A percentile compares a stretch with the other conserved stretches of the same genome.
Conservation (phyloP, 2,888 invertebrate genomes). For the Carpatolechia fugitivella region DNA sequence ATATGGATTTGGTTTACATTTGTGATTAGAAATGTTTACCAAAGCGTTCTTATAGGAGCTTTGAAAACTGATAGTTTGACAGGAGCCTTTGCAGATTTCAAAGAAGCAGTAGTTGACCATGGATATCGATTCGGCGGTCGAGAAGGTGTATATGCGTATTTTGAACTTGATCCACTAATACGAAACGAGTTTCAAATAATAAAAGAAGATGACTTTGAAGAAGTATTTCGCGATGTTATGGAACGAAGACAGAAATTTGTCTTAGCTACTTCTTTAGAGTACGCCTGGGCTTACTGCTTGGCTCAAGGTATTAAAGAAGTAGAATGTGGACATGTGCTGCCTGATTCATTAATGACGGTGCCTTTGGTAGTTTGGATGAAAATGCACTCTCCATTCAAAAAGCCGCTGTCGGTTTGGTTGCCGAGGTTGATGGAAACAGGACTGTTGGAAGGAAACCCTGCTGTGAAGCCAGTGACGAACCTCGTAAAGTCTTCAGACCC, state of each 20-base stretch:
- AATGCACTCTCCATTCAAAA: slow-evolving; percentile 48
- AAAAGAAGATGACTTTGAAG: slow-evolving; percentile 49
- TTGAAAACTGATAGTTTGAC: slow-evolving; percentile 50
- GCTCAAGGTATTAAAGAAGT: slow-evolving; percentile 47
- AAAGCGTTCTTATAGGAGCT: slow-evolving; percentile 60
- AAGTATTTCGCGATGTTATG: slow-evolving; percentile 44
- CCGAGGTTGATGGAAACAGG: slow-evolving; percentile 56
- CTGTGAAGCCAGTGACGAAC: slow-evolving; percentile 31
- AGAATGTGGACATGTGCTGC: slow-evolving; percentile 55
- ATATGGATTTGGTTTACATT: slow-evolving; percentile 66
- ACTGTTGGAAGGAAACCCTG: slow-evolving; percentile 42
- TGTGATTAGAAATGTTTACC: slow-evolving; percentile 57
- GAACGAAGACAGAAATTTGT: slow-evolving; percentile 49
- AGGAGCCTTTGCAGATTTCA: slow-evolving; percentile 49
- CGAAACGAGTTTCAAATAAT: slow-evolving; percentile 45
- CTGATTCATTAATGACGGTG: slow-evolving; percentile 56
- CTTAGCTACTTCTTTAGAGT: slow-evolving; percentile 55
- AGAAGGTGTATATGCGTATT: slow-evolving; percentile 49
- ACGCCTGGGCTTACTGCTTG: slow-evolving; percentile 51
- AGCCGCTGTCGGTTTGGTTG: slow-evolving; percentile 44
- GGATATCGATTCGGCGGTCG: slow-evolving; percentile 56
- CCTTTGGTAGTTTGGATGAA: slow-evolving; percentile 60
- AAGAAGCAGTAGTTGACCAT: slow-evolving; percentile 43
- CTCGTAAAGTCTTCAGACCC: slow-evolving; percentile 38
- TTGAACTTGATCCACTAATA: slow-evolving; percentile 54